Evolutionary conservation across 2,888 invertebrate species (phyloP), one percentile per base, ranked within the genome.

Genomic region (Mamestra brassicae): DNA sequence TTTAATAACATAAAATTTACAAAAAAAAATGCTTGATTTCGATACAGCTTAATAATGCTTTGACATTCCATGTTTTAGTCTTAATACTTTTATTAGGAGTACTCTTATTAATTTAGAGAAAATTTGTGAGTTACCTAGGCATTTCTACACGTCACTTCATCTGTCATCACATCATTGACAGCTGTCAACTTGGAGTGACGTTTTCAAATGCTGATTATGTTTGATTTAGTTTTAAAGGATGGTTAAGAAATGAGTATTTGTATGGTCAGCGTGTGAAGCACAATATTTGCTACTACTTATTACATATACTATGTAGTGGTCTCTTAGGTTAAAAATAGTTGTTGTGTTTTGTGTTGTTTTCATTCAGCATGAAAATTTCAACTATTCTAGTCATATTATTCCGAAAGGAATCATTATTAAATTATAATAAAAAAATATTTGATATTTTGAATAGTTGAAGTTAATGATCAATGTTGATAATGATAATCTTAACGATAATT

Each of bases 321-420:
- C 87, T 92, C 88, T 92, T 95, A 95, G 94, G 92, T 95, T 94
- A 83, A 90, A 81, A 87, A 90, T 95, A 93, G 93, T 94, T 95
- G 95, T 96, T 96, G 95, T 96, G 91, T 93, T 93, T 94, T 94
- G 93, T 95, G 94, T 93, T 95, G 91, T 92, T 93, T 93, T 90
- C 88, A 90, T 88, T 93, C 91, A 88, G 89, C 91, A 91, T 93
- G 85, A 90, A 89, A 90, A 90, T 92, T 90, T 89, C 92, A 92
- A 93, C 90, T 93, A 91, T 91, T 91, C 91, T 93, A 94, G 92
- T 93, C 92, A 89, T 86, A 87, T 85, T 76, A 89, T 87, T 86
- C 80, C 80, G 79, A 75, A 85, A 86, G 87, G 87, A 87, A 84
- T 78, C 61, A 80, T 83, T 84, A 88, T 88, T 87, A 89, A 88